Evolutionary conservation across 2,113 vertebrate species (phyloP), one percentile per base, ranked within the genome.

Genomic region (Pedetes capensis): DNA sequence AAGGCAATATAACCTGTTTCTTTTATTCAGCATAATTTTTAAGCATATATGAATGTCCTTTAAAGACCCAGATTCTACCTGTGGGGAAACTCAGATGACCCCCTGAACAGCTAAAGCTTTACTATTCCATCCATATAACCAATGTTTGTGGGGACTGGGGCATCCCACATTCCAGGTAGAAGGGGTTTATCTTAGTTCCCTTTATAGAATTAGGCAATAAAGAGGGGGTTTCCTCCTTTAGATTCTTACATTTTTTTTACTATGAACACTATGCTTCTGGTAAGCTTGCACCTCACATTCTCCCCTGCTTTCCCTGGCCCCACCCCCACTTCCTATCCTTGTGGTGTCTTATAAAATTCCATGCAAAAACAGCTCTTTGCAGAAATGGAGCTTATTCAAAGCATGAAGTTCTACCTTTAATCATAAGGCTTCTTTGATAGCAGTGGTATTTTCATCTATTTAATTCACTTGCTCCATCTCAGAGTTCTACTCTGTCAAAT

Each of bases 181-280:
- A 80, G 42, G 55, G 18, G 2, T 51, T 49, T 75, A 11, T 74
- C 49, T 69, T 74, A 63, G 37, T n/a, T n/a, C n/a, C n/a, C n/a
- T n/a, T 87, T 87, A 89, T 49, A 49, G 49, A 91, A 78, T 83
- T 81, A 78, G 88, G 76, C 32, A 76, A 27, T 42, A 42, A 89
- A 61, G 3, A 29, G 13, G 42, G 47, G 16, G 84, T 66, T 80
- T 90, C 17, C 12, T 85, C 51, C 18, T 68, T 20, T 42, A 14
- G 1, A 7, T 66, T 92, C 47, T 90, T 88, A 85, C 51, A 39
- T 22, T 83, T 44, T 22, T 83, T 44, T 90, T 53, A n/a, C 53
- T 59, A 20, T 89, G 20, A 96, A 42, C n/a, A 74, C 47, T n/a
- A n/a, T 32, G 17, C 29, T 27, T 64, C 10, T 51, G 51, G 1